A percentile compares a stretch with the other conserved stretches of the same genome.
These are phyloP conservation scores for Falco naumanni DNA, from an alignment of 2,797 vertebrate species.

Conservation along the genomic window DNA sequence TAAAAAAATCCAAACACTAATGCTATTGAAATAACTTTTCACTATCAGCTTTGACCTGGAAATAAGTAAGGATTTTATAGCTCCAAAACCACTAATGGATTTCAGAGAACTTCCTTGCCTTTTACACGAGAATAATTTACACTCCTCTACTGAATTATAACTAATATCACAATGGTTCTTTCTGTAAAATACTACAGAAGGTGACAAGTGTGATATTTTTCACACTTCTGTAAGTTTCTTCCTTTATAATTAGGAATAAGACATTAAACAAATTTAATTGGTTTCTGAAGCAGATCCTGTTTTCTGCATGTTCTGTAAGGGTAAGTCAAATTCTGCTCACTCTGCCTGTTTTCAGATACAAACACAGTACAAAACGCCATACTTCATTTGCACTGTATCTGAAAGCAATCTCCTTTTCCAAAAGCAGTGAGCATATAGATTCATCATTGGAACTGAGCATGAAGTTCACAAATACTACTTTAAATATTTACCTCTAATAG, in stretches of 20 bases:
- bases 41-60: neutral
- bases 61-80: neutral
- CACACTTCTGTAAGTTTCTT: neutral
- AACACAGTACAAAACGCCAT: constrained; percentile 13
- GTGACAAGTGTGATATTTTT: neutral
- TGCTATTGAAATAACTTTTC: neutral
- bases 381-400: neutral
- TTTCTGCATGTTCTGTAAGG: neutral
- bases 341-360: constrained; percentile 1
- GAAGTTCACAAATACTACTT: neutral
- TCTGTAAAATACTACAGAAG: neutral
- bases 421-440: neutral
- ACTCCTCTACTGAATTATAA: neutral
- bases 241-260: neutral
- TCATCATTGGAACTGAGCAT: neutral
- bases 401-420: neutral
- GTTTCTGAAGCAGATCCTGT: neutral
- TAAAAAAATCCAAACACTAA: neutral
- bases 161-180: neutral
- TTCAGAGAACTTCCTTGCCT: neutral
- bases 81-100: neutral
- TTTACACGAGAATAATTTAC: neutral
- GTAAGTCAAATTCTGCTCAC: neutral
- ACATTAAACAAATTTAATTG: constrained; percentile 14
- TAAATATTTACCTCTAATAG: neutral